phyloP scores from a whole-genome alignment of 2,888 invertebrate species.

The Leucophenga montana region DNA sequence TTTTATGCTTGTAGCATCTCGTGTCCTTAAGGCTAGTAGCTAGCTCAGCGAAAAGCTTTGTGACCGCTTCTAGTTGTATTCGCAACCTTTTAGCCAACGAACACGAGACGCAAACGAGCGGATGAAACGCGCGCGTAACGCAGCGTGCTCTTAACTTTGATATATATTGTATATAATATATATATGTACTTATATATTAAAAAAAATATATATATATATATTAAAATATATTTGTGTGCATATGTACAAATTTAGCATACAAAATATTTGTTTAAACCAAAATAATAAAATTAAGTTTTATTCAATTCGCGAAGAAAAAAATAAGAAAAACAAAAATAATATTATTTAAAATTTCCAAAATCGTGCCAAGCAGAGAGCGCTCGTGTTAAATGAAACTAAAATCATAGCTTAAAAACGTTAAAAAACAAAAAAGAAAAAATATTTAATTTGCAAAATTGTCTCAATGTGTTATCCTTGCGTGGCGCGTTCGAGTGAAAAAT shows the following conservation, averaged over 20 bases:
- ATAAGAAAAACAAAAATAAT: too few relatives aligned
- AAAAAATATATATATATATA: background rate
- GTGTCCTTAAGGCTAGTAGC: conserved; percentile 8
- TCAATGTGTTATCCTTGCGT: too few relatives aligned
- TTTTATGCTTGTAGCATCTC: background rate
- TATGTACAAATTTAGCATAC: conserved; percentile 31
- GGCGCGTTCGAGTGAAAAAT: too few relatives aligned
- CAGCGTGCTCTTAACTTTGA: conserved; percentile 36
- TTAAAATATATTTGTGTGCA: conserved; percentile 28
- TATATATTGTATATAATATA: too few relatives aligned
- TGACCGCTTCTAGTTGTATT: conserved; percentile 67
- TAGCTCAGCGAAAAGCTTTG: conserved; percentile 60
- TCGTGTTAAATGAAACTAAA: too few relatives aligned
- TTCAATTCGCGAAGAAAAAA: background rate
- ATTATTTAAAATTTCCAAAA: background rate
- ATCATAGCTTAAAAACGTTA: too few relatives aligned
- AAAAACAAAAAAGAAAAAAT: too few relatives aligned
- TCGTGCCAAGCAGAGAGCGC: too few relatives aligned
- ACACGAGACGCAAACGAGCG: conserved; percentile 56
- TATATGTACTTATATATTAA: background rate
- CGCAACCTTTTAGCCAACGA: conserved; percentile 69
- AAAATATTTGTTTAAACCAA: background rate
- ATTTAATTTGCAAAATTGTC: too few relatives aligned
- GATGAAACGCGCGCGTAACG: conserved; percentile 57
- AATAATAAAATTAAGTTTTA: conserved; percentile 28